Base-by-base conservation (phyloP, 1,140 invertebrate genomes). In the Melanaphis sacchari region DNA sequence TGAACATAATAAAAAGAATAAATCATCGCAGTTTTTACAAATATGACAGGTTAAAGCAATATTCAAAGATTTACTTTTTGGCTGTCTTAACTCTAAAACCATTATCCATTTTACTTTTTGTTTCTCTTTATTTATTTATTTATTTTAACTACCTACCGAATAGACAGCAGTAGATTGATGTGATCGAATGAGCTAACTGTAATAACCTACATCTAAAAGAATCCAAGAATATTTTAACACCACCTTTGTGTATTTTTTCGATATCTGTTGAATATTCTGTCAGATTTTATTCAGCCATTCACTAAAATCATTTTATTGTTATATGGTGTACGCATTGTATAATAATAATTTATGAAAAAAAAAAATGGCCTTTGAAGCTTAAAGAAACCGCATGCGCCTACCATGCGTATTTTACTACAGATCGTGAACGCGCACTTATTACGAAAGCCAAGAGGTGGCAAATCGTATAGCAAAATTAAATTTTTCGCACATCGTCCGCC, bases 21-120 rank as follows among this genome's bases (percentile, higher is more conserved):
- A 90, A 90, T 90, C 89, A 90, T 90, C 54, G 54, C 89, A 41
- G 26, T 59, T 41, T 90, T 66, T 41, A 21, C 52, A 31, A 41
- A 66, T 90, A 90, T 90, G 89, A 90, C 89, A 90, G 89, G 89
- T 90, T 90, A 90, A 66, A 54, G 54, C 52, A 66, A 90, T 90
- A 90, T 90, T 90, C 89, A 90, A 90, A 59, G 89, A 90, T 90
- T 90, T 90, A 90, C 52, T 90, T 59, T 90, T 66, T 90, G 36
- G 26, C 38, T 11, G 89, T 21, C 89, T 26, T 22, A 41, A 41
- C 41, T 90, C 54, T 38, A 66, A 31, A 66, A 21, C 89, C 52
- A 90, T 90, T 90, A 66, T 90, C 49, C 88, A 40, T 90, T 59
- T 41, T 90, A 9, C 89, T 40, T 66, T 90, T 90, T 66, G 31